Evolutionary conservation across 2,113 vertebrate species (phyloP), one percentile per base, ranked within the genome.

Genomic region (Trogon surrucura): DNA sequence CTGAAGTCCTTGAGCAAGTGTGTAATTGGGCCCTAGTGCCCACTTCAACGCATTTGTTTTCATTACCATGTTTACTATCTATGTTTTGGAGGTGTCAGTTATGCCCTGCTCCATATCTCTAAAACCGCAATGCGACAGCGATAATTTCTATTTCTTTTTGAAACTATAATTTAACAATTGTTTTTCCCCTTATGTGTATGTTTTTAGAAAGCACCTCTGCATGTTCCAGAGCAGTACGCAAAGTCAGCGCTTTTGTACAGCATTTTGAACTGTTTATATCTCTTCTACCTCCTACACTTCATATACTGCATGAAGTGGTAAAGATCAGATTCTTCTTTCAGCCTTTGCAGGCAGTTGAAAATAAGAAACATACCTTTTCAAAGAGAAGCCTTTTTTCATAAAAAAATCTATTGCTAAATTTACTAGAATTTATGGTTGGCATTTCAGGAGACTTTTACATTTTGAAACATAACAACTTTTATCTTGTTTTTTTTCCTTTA

Each of bases 41-140:
- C 93, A 77, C 29, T 89, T 80, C 12, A 79, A 72, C 65, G 65
- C 54, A 51, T 91, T 92, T 94, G 81, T 90, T 91, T 88, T 73
- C 95, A 93, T 95, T 93, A 53, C 78, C 5, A 3, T 34, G 36
- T 47, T 84, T 89, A 4, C 81, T 70, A 11, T 44, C 65, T 62
- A 5, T 34, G 36, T 74, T 86, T 60, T 29, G 41, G 62, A 85
- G 32, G 57, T 60, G 91, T 57, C 89, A n/a, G 53, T 51, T 66
- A 18, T 5, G 11, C 44, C 4, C 8, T 54, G 30, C 69, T 66
- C 34, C 21, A 1, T 30, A 16, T 74, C 72, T 58, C 45, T 77
- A 53, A 77, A 57, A 85, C 47, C 5, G 0, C 94, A 77, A 10
- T 6, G 26, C 5, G 0, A 72, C 4, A 3, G 30, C 38, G 54